phyloP scores from a whole-genome alignment of 2,888 invertebrate species.

The Glyphotaelius pellucidus region DNA sequence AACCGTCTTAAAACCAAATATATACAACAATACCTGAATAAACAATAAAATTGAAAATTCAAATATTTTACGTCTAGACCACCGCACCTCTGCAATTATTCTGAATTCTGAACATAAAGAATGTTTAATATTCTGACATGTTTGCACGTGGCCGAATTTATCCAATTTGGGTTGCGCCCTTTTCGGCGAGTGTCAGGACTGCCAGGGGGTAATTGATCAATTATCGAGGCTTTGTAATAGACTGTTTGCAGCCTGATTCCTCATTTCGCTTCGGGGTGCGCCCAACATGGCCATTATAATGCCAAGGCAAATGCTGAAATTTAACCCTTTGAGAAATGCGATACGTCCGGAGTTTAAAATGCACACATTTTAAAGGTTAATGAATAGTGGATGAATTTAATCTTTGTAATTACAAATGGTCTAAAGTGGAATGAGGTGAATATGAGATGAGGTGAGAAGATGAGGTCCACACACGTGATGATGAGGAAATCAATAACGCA shows the following conservation, averaged over 20 bases:
- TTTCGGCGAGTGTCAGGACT: neutral
- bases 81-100: neutral
- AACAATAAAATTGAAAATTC: neutral
- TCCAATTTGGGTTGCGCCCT: neutral
- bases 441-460: too few species aligned
- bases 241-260: neutral
- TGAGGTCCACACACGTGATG: too few species aligned
- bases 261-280: neutral
- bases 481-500: too few species aligned
- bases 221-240: neutral
- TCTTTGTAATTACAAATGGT: neutral
- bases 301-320: neutral
- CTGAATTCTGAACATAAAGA: neutral
- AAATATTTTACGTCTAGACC: neutral
- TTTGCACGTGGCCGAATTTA: neutral
- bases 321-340: neutral
- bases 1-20: too few species aligned
- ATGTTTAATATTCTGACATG: neutral
- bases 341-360: neutral
- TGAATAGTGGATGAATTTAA: neutral
- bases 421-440: too few species aligned
- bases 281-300: neutral
- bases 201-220: neutral
- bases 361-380: neutral
- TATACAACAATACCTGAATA: too few species aligned